These are phyloP conservation scores for Cyprinus carpio DNA, from an alignment of 2,113 vertebrate species.

Conservation along the genomic window DNA sequence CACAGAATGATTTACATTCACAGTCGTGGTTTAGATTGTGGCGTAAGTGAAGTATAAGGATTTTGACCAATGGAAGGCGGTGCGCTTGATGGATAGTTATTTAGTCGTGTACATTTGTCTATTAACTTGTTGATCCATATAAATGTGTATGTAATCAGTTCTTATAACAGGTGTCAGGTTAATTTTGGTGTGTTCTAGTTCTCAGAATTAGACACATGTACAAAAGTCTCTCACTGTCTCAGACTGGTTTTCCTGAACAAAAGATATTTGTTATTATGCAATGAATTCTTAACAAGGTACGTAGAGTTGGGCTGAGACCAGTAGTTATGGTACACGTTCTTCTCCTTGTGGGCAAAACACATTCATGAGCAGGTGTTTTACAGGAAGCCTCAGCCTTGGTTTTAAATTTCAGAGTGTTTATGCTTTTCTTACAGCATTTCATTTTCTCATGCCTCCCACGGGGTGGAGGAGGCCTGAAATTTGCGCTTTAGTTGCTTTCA, in stretches of 20 bases:
- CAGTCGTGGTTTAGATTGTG: neutral
- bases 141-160: neutral
- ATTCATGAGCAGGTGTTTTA: conserved; percentile 67
- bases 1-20: neutral
- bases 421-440: conserved; percentile 36
- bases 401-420: conserved; percentile 51
- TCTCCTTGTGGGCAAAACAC: conserved; percentile 78
- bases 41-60: neutral
- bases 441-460: conserved; percentile 42
- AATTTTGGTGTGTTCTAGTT: conserved; percentile 14
- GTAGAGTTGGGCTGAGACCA: conserved; percentile 59
- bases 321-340: conserved; percentile 78
- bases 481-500: conserved; percentile 2
- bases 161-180: neutral
- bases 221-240: conserved; percentile 8
- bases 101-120: neutral
- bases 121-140: neutral
- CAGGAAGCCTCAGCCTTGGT: conserved; percentile 40
- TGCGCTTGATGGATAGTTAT: neutral
- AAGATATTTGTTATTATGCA: conserved; percentile 63
- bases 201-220: conserved; percentile 20
- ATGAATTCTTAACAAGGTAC: conserved; percentile 65
- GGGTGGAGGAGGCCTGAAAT: conserved; percentile 16
- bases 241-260: conserved; percentile 33
- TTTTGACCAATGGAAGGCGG: neutral